phyloP scores from a whole-genome alignment of 2,797 vertebrate genomes.

The Clangula hyemalis region DNA sequence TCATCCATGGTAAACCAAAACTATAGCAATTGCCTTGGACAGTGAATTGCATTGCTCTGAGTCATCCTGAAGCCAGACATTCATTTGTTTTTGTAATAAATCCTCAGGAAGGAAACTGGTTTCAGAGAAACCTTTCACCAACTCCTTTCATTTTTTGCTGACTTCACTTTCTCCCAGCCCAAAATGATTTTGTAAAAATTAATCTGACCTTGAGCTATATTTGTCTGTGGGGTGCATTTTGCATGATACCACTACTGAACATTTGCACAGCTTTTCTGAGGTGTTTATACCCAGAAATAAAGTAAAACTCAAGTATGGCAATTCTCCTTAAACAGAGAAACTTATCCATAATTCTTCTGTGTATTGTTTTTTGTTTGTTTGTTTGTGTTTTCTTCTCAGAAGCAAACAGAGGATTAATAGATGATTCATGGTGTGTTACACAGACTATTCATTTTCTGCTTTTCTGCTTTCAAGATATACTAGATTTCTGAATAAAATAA shows the following conservation, averaged over 20 bases:
- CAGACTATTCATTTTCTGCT: neutral
- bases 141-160: neutral
- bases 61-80: neutral
- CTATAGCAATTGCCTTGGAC: neutral
- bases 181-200: neutral
- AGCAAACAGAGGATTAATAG: neutral
- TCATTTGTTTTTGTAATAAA: neutral
- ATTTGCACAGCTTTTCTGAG: neutral
- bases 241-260: neutral
- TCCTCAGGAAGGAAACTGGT: neutral
- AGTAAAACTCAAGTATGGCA: neutral
- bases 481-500: conserved; percentile 25
- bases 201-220: neutral
- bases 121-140: neutral
- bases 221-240: neutral
- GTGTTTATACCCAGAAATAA: neutral
- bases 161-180: neutral
- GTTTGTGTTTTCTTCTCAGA: neutral
- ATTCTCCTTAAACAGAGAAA: neutral
- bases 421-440: neutral
- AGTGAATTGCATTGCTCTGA: neutral
- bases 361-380: neutral
- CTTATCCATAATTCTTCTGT: neutral
- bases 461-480: neutral
- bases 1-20: neutral